These are phyloP conservation scores for Perca fluviatilis DNA, from an alignment of 2,113 vertebrate genomes.

Conservation along the genomic window DNA sequence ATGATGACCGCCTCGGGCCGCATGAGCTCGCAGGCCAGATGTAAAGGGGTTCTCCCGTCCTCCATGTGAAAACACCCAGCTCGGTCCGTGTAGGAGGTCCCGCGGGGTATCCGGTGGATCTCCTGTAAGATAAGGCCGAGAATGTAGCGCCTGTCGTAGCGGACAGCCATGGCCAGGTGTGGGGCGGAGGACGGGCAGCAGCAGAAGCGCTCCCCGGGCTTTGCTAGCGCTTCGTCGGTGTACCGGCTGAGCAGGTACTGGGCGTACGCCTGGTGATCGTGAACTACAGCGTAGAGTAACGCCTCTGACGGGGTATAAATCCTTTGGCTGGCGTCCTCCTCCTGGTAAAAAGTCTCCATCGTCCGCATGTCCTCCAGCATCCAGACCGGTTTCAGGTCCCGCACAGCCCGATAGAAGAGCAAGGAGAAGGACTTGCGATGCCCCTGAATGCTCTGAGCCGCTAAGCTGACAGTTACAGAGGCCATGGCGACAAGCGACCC, in stretches of 20 bases:
- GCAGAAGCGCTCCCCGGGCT: conserved; percentile 89
- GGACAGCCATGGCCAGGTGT: conserved; percentile 89
- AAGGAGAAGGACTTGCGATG: conserved; percentile 87
- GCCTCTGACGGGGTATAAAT: conserved; percentile 91
- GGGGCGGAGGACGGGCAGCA: conserved; percentile 87
- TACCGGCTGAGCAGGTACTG: conserved; percentile 87
- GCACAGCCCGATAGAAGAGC: conserved; percentile 91
- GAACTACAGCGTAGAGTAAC: conserved; percentile 91
- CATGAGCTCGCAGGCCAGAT: conserved; percentile 90
- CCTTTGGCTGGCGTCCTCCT: conserved; percentile 83
- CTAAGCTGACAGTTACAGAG: conserved; percentile 61
- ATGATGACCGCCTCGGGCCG: conserved; percentile 86
- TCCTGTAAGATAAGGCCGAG: conserved; percentile 88
- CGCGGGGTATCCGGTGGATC: conserved; percentile 82
- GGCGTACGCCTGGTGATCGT: conserved; percentile 90
- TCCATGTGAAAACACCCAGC: conserved; percentile 85
- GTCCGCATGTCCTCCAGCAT: conserved; percentile 93
- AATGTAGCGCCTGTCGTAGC: conserved; percentile 89
- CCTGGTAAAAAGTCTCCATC: conserved; percentile 90
- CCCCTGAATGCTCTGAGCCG: conserved; percentile 75
- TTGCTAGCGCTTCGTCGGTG: conserved; percentile 86
- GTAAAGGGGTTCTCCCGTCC: conserved; percentile 88
- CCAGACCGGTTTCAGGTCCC: conserved; percentile 92
- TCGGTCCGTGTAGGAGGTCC: conserved; percentile 83
- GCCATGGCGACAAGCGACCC: conserved; percentile 54